phyloP scores from a whole-genome alignment of 1,140 invertebrate genomes.

The Leucophenga varia region DNA sequence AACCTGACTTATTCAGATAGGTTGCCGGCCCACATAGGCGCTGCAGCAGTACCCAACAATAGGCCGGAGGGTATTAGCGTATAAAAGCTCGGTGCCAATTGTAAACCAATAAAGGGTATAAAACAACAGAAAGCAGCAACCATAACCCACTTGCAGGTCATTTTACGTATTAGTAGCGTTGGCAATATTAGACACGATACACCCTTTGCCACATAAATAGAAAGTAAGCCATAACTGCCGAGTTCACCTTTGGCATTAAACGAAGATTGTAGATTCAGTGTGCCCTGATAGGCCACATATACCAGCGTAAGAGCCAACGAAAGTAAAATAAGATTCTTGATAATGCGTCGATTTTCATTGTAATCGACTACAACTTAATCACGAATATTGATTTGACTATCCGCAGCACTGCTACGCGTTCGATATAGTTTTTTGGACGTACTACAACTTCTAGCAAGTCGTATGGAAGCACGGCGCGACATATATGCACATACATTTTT shows the following conservation, averaged over 20 bases:
- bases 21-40: too few species aligned
- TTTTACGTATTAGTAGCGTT: constrained; percentile 76
- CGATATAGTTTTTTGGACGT: too few species aligned
- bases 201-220: constrained; percentile 80
- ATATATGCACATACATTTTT: too few species aligned
- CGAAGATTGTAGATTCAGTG: constrained; percentile 80
- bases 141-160: constrained; percentile 91
- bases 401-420: too few species aligned
- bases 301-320: too few species aligned
- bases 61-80: neutral
- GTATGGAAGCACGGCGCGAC: too few species aligned
- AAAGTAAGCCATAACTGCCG: constrained; percentile 74
- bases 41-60: neutral
- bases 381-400: too few species aligned
- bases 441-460: too few species aligned
- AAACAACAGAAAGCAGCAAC: constrained; percentile 85
- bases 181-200: constrained; percentile 87
- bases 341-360: too few species aligned
- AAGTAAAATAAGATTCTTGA: too few species aligned
- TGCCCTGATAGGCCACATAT: constrained; percentile 57
- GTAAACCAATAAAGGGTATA: constrained; percentile 83
- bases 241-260: constrained; percentile 76
- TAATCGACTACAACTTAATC: too few species aligned
- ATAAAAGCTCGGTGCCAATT: constrained; percentile 61
- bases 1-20: too few species aligned